Percentiles rank a stretch among this genome's conserved stretches.
These are phyloP conservation scores for Acropora yongei DNA, from an alignment of 64 coral and sea anemone species.

Conservation along the genomic window DNA sequence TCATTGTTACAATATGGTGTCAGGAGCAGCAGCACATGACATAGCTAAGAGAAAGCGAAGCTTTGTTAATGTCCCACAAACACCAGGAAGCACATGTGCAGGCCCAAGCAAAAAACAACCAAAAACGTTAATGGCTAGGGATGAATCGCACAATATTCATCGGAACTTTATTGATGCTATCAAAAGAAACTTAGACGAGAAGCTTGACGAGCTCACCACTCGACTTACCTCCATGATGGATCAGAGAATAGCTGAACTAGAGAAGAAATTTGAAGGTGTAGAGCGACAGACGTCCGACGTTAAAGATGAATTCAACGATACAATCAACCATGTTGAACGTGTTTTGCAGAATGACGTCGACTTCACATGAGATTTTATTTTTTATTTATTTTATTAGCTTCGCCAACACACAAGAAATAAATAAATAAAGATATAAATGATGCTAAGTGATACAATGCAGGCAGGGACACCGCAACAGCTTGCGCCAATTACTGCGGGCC, in stretches of 20 bases:
- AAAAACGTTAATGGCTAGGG: background rate
- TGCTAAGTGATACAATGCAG: too few species aligned
- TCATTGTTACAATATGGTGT: too few species aligned
- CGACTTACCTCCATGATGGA: background rate
- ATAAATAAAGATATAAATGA: too few species aligned
- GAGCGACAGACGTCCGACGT: background rate
- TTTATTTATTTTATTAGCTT: too few species aligned
- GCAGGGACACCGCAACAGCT: too few species aligned
- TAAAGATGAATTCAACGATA: background rate
- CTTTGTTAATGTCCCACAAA: background rate
- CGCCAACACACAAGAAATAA: too few species aligned
- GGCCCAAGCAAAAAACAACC: background rate
- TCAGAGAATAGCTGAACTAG: background rate
- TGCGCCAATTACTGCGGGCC: too few species aligned
- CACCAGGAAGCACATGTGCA: background rate
- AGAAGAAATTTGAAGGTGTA: background rate
- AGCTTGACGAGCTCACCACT: background rate
- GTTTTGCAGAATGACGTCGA: background rate
- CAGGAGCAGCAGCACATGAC: too few species aligned
- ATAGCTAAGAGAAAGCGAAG: too few species aligned
- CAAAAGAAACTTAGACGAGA: background rate
- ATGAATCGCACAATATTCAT: background rate
- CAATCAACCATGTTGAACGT: background rate
- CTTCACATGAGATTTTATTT: too few species aligned
- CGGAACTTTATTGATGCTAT: background rate